Evolutionary conservation across 1,140 invertebrate genomes (phyloP), one percentile per base, ranked within the genome.

Genomic region (Neodiprion lecontei): DNA sequence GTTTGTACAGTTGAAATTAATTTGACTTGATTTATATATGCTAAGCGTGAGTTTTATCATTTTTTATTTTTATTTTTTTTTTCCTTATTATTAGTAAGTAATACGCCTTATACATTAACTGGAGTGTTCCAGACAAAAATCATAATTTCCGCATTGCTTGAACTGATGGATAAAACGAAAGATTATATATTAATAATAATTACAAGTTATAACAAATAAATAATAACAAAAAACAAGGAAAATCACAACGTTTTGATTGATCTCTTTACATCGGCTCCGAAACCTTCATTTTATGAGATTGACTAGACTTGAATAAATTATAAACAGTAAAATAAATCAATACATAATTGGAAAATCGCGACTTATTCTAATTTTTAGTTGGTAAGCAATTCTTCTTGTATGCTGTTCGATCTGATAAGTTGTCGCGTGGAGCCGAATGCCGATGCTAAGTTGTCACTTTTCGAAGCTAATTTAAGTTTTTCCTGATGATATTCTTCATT

Each of bases 371-470:
- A 68, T 71, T 73, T 72, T 83, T 83, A 87, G 76, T 90, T 91
- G 77, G 93, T 94, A 78, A 91, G 90, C 76, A 95, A 89, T 88
- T 95, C 95, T 79, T 95, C 94, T 84, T 94, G 92, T 89, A 95
- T 94, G 89, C 94, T 95, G 82, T 93, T 94, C 74, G 94, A 95
- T 85, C 94, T 90, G 67, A 91, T 90, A 10, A 94, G 89, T 80
- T 91, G 91, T 67, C 91, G 88, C 50, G 90, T 85, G 1, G 91
- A 88, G 49, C 86, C 85, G 49, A 89, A 87, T 9, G 89, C 84
- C 74, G 84, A 86, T 10, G 84, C 81, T 48, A 92, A 84, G 4
- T 85, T 88, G 76, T 93, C 91, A 61, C 90, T 90, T 76, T 91
- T 87, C 0, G 91, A 91, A 28, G 91, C 90, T 77, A 91, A 85